Conservation (phyloP, 2,113 vertebrate species). For the Gadus macrocephalus region DNA sequence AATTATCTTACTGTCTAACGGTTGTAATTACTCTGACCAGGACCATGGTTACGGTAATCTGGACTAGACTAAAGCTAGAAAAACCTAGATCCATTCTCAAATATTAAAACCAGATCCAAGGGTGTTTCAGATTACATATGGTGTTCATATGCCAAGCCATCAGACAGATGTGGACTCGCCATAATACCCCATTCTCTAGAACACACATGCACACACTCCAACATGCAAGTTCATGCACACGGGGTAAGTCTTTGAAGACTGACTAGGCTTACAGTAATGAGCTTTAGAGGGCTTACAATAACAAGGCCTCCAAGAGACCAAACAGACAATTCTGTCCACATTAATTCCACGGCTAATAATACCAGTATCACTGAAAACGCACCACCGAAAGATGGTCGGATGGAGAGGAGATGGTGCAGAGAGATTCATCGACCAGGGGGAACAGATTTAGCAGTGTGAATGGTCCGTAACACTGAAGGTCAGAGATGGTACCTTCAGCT, state of each 20-base stretch:
- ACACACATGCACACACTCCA: slow-evolving; percentile 2
- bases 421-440: no score
- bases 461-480: no score
- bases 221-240: background rate
- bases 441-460: no score
- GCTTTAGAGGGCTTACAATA: slow-evolving; percentile 17
- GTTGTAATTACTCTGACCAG: slow-evolving; percentile 40
- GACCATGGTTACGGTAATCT: slow-evolving; percentile 25
- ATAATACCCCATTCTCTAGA: background rate
- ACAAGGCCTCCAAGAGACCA: slow-evolving; percentile 25
- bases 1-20: slow-evolving; percentile 22
- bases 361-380: no score
- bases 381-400: no score
- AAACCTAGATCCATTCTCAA: no score
- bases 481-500: no score
- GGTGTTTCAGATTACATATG: no score
- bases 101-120: no score
- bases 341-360: no score
- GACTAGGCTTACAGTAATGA: slow-evolving; percentile 14
- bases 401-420: no score
- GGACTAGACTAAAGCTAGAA: slow-evolving; percentile 38
- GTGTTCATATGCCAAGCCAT: no score
- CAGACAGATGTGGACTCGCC: slow-evolving; percentile 15
- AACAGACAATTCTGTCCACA: background rate
- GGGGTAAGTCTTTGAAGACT: background rate